These are phyloP conservation scores for Channa argus DNA, from an alignment of 2,113 vertebrate genomes.

Conservation along the genomic window DNA sequence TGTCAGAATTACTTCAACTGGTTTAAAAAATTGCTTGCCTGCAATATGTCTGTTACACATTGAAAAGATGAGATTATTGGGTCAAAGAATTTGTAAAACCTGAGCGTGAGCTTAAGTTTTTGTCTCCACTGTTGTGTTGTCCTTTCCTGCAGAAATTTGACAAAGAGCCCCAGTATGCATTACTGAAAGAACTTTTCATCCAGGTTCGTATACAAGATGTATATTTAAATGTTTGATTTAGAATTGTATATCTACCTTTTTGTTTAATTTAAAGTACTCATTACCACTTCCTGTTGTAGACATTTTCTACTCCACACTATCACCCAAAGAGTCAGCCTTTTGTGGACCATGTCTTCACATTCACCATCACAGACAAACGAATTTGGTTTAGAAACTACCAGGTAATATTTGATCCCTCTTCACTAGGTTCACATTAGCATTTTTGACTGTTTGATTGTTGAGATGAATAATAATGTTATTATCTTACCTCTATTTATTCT, in stretches of 20 bases:
- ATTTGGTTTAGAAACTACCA: slow-evolving; percentile 99
- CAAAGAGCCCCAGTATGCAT: slow-evolving; percentile 88
- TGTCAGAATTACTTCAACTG: background rate
- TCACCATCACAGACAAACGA: slow-evolving; percentile 91
- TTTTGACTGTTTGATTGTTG: background rate
- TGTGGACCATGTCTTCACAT: slow-evolving; percentile 96
- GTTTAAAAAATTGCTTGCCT: background rate
- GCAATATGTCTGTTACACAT: background rate
- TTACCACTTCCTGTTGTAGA: slow-evolving; percentile 74
- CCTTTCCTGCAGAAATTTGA: slow-evolving; percentile 88
- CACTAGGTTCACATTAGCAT: too few species aligned
- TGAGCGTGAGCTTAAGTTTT: background rate
- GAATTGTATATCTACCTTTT: background rate
- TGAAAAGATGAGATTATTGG: background rate
- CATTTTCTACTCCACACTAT: slow-evolving; percentile 94
- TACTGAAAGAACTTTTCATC: slow-evolving; percentile 97
- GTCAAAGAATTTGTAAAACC: background rate
- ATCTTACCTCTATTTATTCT: background rate
- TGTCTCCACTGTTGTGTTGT: background rate
- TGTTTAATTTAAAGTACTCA: background rate
- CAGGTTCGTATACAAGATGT: slow-evolving; percentile 85
- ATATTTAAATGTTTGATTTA: background rate
- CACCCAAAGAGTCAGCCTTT: slow-evolving; percentile 98
- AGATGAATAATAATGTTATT: too few species aligned
- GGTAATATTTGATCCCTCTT: slow-evolving; percentile 75